These are phyloP conservation scores for Taenioides sp. DNA, from an alignment of 2,797 vertebrate species.

Conservation along the genomic window DNA sequence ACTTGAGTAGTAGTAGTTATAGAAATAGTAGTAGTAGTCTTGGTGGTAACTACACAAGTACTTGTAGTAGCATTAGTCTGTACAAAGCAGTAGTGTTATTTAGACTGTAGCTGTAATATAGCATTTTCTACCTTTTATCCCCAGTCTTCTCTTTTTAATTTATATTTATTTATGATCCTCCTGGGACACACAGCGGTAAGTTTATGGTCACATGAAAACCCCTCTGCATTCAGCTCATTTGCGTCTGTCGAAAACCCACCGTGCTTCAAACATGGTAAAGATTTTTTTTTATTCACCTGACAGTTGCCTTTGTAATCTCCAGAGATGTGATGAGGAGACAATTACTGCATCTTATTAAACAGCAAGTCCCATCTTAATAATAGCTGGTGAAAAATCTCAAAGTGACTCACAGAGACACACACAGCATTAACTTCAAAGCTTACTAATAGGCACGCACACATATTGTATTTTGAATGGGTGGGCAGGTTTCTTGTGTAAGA, in stretches of 20 bases:
- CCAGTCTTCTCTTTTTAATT: conserved; percentile 36
- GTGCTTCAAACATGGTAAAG: conserved; percentile 41
- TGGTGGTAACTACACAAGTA: not conserved
- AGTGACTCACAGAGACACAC: conserved; percentile 47
- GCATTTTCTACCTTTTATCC: conserved; percentile 44
- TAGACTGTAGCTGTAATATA: conserved; percentile 19
- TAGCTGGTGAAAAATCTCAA: conserved; percentile 57
- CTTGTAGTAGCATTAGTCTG: not conserved
- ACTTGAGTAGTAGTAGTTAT: not conserved
- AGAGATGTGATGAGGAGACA: conserved; percentile 63
- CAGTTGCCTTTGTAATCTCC: conserved; percentile 59
- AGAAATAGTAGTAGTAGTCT: not conserved
- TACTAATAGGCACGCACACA: conserved; percentile 21
- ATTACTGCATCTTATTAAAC: conserved; percentile 64
- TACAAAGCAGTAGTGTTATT: not conserved
- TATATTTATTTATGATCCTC: conserved; percentile 58
- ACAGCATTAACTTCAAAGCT: conserved; percentile 11
- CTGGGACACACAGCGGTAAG: conserved; percentile 31
- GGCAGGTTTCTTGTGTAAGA: conserved; percentile 60
- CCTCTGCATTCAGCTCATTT: conserved; percentile 38
- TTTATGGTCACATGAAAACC: conserved; percentile 50
- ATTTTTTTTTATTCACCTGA: conserved; percentile 61
- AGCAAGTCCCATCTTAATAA: conserved; percentile 56
- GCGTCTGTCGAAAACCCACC: conserved; percentile 33
- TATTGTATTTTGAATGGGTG: conserved; percentile 42